phyloP scores from a whole-genome alignment of 2,113 vertebrate species.

The Megalops atlanticus region DNA sequence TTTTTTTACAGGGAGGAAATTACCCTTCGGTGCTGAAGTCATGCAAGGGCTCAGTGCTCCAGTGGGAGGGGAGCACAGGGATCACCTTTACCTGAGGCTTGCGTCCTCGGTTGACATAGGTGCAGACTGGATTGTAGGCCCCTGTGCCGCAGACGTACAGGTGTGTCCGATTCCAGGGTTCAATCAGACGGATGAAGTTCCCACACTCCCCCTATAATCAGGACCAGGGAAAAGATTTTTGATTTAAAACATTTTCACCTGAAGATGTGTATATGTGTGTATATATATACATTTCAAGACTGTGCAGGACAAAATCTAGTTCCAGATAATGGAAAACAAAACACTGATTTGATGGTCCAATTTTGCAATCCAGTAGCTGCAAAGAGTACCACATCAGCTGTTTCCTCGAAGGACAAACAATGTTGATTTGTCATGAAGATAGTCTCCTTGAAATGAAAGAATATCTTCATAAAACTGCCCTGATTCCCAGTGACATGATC shows the following conservation, averaged over 20 bases:
- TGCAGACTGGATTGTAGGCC: slow-evolving; percentile 95
- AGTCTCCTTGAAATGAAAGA: no score
- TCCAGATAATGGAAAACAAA: no score
- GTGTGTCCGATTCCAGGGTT: slow-evolving; percentile 97
- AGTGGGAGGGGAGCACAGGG: neutral
- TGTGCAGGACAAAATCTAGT: no score
- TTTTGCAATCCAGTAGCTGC: no score
- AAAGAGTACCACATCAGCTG: no score
- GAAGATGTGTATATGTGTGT: neutral
- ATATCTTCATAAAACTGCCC: no score
- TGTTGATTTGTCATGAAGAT: no score
- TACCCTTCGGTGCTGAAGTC: neutral
- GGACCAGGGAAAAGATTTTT: slow-evolving; percentile 1
- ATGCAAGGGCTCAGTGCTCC: neutral
- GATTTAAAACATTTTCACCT: neutral
- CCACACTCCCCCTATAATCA: slow-evolving; percentile 86
- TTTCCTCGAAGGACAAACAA: no score
- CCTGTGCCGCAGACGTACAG: slow-evolving; percentile 94
- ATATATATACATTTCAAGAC: no score
- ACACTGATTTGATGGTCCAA: no score
- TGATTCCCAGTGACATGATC: no score
- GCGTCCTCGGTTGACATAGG: slow-evolving; percentile 90
- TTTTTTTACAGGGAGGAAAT: neutral
- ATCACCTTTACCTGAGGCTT: slow-evolving; percentile 84
- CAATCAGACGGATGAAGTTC: slow-evolving; percentile 95